Evolutionary conservation across 2,797 vertebrate species (phyloP), one percentile per base, ranked within the genome.

Genomic region (Ispidina lecontei): DNA sequence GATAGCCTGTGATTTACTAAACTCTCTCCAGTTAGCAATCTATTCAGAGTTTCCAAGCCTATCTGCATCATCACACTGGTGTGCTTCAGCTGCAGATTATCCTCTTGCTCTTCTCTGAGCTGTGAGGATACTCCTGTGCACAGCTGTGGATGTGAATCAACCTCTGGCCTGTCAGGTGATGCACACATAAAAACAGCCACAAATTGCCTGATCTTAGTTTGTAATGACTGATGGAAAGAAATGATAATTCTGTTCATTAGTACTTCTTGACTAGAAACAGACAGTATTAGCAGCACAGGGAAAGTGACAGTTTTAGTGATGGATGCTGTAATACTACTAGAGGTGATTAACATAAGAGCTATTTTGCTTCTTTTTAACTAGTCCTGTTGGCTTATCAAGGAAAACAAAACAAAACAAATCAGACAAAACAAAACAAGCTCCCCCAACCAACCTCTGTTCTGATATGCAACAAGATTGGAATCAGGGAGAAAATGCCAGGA

Each of bases 1-100:
- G 33, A 59, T 91, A 95, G 87, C 81, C 59, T 82, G 49, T 90
- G 91, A 96, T 95, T 95, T 95, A 90, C 70, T 8, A 76, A 89
- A 94, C 69, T 85, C 51, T 80, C 51, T 76, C 77, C 31, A 55
- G 84, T 88, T 92, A 69, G 71, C 12, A 71, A 81, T 69, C 73
- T 82, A 33, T 35, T 82, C 52, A 64, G 75, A 33, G 41, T 52
- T 72, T 90, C 71, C 41, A 62, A 79, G 46, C 7, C 6, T 21
- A 82, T 69, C 69, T 72, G 6, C 16, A 8, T 26, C 64, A 67
- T 41, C 60, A n/a, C 44, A 58, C 67, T 67, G 59, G 35, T 46
- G 64, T 69, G 55, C 89, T 70, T 77, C 18, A n/a, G 71, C 64
- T 68, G 31, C 28, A 94, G 88, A 72, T 91, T 73, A 78, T 51